A percentile compares a stretch with the other conserved stretches of the same genome.
These are phyloP conservation scores for Typhlichthys eigenmanni DNA, from an alignment of 2,797 vertebrate genomes.

Conservation along the genomic window DNA sequence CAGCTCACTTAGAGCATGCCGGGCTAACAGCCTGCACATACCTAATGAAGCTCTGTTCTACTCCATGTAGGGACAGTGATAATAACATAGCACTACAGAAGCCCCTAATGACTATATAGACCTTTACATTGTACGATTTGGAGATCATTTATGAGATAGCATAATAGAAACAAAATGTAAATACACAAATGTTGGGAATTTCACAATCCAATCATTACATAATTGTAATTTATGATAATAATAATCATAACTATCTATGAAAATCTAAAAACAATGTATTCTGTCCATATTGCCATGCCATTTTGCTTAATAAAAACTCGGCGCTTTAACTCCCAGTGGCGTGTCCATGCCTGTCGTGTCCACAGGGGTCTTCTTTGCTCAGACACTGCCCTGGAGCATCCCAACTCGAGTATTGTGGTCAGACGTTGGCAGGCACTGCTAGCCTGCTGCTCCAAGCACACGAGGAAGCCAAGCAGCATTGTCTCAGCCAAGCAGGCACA, in stretches of 20 bases:
- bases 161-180: too few relatives aligned
- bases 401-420: conserved; percentile 46
- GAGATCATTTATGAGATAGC: too few relatives aligned
- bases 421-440: conserved; percentile 46
- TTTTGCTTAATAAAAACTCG: not conserved
- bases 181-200: too few relatives aligned
- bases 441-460: conserved; percentile 1
- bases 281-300: too few relatives aligned
- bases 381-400: conserved; percentile 27
- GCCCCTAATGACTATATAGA: too few relatives aligned
- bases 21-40: conserved; percentile 3
- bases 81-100: too few relatives aligned
- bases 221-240: too few relatives aligned
- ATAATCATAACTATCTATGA: too few relatives aligned
- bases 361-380: conserved; percentile 10
- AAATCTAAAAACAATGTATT: too few relatives aligned
- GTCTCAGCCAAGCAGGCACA: not conserved
- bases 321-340: not conserved
- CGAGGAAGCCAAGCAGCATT: too few relatives aligned
- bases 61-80: not conserved
- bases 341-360: conserved; percentile 7
- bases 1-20: not conserved
- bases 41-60: not conserved
- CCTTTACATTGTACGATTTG: too few relatives aligned
- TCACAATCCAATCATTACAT: too few relatives aligned